Conservation (phyloP, 37 sponge, comb jelly and placozoan genomes). For the Ephydatia muelleri region DNA sequence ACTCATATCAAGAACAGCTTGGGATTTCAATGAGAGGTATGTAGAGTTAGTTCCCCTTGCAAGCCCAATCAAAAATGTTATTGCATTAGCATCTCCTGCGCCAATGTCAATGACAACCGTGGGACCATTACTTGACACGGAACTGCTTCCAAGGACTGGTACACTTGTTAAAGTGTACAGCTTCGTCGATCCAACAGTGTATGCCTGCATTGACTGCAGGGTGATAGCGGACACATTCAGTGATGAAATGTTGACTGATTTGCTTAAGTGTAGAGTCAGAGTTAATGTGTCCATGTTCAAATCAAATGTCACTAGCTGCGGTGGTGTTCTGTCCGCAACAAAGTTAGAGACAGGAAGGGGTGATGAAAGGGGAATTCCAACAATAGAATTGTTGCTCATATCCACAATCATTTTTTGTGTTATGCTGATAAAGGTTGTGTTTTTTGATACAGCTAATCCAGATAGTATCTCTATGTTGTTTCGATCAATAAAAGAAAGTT, state of each 20-base stretch:
- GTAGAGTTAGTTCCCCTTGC: constrained; percentile 50
- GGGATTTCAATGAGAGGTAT: constrained; percentile 43
- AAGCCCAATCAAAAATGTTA: constrained; percentile 70
- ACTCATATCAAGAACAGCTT: constrained; percentile 73
- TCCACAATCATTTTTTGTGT: constrained; percentile 52
- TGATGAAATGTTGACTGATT: constrained; percentile 75
- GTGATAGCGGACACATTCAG: constrained; percentile 73
- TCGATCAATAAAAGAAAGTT: constrained; percentile 70
- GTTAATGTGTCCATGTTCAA: constrained; percentile 54
- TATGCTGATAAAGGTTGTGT: constrained; percentile 62
- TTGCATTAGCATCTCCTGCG: constrained; percentile 72
- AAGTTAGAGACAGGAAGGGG: constrained; percentile 54
- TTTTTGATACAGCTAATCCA: constrained; percentile 62
- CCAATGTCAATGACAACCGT: constrained; percentile 63
- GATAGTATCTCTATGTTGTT: constrained; percentile 74
- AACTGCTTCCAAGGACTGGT: constrained; percentile 19
- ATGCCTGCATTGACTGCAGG: constrained; percentile 46
- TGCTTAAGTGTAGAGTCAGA: constrained; percentile 70
- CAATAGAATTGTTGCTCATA: constrained; percentile 74
- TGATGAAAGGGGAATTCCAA: constrained; percentile 26
- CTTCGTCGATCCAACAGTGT: constrained; percentile 17
- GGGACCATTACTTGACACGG: constrained; percentile 58
- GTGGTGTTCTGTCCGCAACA: constrained; percentile 52
- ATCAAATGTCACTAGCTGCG: constrained; percentile 52
- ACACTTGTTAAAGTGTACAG: constrained; percentile 50